These are phyloP conservation scores for Cebus imitator DNA, from an alignment of 2,113 vertebrate genomes.

Conservation along the genomic window DNA sequence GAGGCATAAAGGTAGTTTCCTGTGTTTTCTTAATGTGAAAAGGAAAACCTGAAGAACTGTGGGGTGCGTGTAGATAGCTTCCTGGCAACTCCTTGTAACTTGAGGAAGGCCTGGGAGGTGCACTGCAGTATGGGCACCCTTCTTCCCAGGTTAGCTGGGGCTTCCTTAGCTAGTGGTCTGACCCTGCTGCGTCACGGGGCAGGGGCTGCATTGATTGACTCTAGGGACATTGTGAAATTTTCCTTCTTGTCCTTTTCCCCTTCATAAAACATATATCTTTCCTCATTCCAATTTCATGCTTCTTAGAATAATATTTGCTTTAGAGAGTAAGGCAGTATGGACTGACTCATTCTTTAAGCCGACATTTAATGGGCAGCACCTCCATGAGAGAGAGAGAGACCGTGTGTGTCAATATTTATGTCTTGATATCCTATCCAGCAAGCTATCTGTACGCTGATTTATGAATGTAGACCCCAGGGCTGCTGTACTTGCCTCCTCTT, in stretches of 20 bases:
- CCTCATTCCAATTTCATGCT: constrained; percentile 50
- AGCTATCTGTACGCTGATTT: not conserved
- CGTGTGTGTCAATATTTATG: not conserved
- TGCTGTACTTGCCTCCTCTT: too few species aligned
- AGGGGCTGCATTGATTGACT: not conserved
- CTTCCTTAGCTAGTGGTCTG: not conserved
- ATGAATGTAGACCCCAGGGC: not conserved
- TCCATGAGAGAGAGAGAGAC: not conserved
- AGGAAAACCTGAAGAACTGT: not conserved
- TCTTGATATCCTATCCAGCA: not conserved
- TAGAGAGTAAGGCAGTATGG: constrained; percentile 41
- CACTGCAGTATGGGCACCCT: not conserved
- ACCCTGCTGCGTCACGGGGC: not conserved
- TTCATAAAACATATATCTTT: constrained; percentile 37
- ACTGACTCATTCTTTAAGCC: not conserved
- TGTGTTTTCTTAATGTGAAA: not conserved
- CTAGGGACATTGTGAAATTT: constrained; percentile 22
- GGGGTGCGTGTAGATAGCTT: constrained; percentile 63
- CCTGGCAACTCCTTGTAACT: constrained; percentile 60
- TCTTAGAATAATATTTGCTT: constrained; percentile 56
- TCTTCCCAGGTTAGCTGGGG: not conserved
- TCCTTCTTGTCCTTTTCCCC: constrained; percentile 7
- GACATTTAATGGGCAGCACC: not conserved
- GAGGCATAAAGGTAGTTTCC: not conserved
- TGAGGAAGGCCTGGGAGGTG: constrained; percentile 35